These are phyloP conservation scores for Manis javanica DNA, from an alignment of 2,797 vertebrate species.

Conservation along the genomic window DNA sequence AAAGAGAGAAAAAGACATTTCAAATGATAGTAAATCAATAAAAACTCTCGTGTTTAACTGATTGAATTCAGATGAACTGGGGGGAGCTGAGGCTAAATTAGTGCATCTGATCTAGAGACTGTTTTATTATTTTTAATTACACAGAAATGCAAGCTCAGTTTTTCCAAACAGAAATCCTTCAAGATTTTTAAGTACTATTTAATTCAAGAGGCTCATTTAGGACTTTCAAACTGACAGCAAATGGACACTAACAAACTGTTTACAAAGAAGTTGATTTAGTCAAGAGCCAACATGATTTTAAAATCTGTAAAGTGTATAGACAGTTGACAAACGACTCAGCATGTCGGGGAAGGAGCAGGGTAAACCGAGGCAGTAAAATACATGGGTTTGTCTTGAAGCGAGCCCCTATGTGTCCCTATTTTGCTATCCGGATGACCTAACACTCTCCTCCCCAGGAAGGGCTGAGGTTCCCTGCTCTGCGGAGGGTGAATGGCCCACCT, in stretches of 20 bases:
- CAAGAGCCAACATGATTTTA: not conserved
- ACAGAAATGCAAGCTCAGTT: too few species aligned
- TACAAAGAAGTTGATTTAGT: not conserved
- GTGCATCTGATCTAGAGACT: too few species aligned
- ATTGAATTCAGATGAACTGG: too few species aligned
- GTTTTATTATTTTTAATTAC: too few species aligned
- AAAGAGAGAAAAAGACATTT: too few species aligned
- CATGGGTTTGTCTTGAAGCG: not conserved
- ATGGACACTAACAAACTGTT: not conserved
- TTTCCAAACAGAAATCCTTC: too few species aligned
- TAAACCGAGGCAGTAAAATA: not conserved
- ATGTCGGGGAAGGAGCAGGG: not conserved
- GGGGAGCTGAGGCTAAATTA: too few species aligned
- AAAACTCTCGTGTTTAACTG: too few species aligned
- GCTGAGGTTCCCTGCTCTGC: not conserved
- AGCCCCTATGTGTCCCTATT: too few species aligned
- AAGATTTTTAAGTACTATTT: not conserved
- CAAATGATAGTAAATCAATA: too few species aligned
- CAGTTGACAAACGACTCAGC: not conserved
- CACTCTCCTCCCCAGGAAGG: not conserved
- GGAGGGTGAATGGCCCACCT: not conserved
- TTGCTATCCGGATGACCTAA: not conserved
- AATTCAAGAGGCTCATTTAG: not conserved
- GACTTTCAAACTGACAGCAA: not conserved
- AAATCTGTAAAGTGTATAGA: not conserved